These are phyloP conservation scores for Dreissena polymorpha DNA, from an alignment of 1,140 invertebrate species.

Conservation along the genomic window DNA sequence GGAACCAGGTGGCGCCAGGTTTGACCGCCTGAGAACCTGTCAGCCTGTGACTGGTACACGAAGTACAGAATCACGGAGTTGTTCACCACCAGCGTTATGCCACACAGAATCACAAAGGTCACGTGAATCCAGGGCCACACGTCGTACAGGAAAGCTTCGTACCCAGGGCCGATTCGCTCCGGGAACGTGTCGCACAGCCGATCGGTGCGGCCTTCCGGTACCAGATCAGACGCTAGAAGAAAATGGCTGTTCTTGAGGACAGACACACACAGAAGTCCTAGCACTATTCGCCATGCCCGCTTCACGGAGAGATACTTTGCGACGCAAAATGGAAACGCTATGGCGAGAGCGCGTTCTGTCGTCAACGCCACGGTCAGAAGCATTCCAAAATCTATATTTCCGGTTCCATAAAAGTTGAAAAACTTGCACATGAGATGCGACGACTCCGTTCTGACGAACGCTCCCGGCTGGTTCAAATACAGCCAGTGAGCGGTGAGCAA, in stretches of 20 bases:
- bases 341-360: conserved; percentile 66
- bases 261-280: conserved; percentile 46
- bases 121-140: conserved; percentile 69
- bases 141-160: conserved; percentile 60
- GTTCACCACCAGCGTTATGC: conserved; percentile 61
- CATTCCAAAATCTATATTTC: conserved; percentile 68
- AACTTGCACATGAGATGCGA: conserved; percentile 69
- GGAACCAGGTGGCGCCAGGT: conserved; percentile 36
- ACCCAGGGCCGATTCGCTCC: conserved; percentile 21
- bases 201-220: conserved; percentile 59
- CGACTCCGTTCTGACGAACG: conserved; percentile 48
- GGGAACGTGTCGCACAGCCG: conserved; percentile 66
- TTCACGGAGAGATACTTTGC: conserved; percentile 56
- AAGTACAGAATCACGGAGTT: conserved; percentile 64
- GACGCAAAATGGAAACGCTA: conserved; percentile 64
- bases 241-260: conserved; percentile 69
- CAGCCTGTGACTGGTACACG: conserved; percentile 55
- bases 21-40: conserved; percentile 12
- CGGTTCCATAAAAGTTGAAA: conserved; percentile 72
- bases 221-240: conserved; percentile 67
- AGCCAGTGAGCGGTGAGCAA: conserved; percentile 70
- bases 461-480: conserved; percentile 63
- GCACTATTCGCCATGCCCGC: conserved; percentile 62
- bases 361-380: conserved; percentile 69
- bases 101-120: conserved; percentile 59